Evolutionary conservation across 2,797 vertebrate genomes (phyloP).

Genomic region (Cephalopachus bancanus): DNA sequence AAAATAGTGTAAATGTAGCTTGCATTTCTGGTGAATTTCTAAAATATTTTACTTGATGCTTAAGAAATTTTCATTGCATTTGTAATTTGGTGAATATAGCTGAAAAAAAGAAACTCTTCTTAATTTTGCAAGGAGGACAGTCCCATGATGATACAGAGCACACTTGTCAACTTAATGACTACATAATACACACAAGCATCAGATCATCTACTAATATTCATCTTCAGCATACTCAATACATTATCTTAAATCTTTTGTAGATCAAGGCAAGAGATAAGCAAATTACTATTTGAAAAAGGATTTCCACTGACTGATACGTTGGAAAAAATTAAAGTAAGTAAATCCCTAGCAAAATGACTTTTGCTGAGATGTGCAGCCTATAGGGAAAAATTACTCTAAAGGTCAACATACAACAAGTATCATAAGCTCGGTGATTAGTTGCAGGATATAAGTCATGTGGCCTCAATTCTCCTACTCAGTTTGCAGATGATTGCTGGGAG

Average conservation of each 20-base stretch:
- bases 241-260: slow-evolving; percentile 2
- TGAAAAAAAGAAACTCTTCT: neutral
- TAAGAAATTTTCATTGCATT: slow-evolving; percentile 47
- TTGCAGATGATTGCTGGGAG: neutral
- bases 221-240: neutral
- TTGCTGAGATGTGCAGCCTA: neutral
- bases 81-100: slow-evolving; percentile 31
- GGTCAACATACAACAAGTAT: neutral
- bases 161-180: neutral
- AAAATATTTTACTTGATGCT: slow-evolving; percentile 56
- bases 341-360: neutral
- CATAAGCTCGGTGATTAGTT: neutral
- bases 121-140: slow-evolving; percentile 22
- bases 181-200: neutral
- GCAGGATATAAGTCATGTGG: neutral
- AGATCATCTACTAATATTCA: neutral
- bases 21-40: slow-evolving; percentile 39
- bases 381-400: neutral
- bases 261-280: slow-evolving; percentile 33
- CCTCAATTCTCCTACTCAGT: neutral
- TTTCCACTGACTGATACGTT: neutral
- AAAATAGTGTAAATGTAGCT: neutral
- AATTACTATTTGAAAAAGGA: slow-evolving; percentile 1
- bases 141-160: neutral
- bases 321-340: slow-evolving; percentile 43